Conservation (phyloP, 2,797 vertebrate genomes). For the Choloepus didactylus region DNA sequence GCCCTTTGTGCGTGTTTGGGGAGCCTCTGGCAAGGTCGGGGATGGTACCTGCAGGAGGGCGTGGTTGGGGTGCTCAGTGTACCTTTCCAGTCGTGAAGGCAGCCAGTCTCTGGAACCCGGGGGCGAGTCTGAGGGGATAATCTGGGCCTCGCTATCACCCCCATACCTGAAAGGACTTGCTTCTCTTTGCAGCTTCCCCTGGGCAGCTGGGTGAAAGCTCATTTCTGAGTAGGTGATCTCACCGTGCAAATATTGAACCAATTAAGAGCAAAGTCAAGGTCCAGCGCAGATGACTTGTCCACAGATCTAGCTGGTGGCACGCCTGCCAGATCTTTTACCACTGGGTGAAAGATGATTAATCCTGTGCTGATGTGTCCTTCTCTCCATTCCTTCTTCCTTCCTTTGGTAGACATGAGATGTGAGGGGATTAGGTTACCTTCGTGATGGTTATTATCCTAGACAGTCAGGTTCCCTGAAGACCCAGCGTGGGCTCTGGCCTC, state of each 20-base stretch:
- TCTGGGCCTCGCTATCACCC: neutral
- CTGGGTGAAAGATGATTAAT: neutral
- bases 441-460: neutral
- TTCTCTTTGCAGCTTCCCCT: slow-evolving; percentile 25
- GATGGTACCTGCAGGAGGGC: neutral
- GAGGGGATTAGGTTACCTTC: neutral
- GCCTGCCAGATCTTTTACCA: neutral
- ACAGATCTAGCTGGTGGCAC: neutral
- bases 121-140: neutral
- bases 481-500: neutral
- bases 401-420: neutral
- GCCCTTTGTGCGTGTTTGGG: neutral
- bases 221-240: slow-evolving; percentile 61
- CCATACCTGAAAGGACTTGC: neutral
- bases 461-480: neutral
- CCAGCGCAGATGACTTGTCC: neutral
- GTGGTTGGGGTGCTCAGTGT: neutral
- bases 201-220: neutral
- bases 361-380: neutral
- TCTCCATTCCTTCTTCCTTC: too few species aligned
- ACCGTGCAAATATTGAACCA: slow-evolving; percentile 65
- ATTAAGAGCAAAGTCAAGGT: slow-evolving; percentile 57
- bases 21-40: neutral
- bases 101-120: neutral
- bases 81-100: neutral